phyloP scores from a whole-genome alignment of 1,140 invertebrate genomes.

The Aphidius ervi region DNA sequence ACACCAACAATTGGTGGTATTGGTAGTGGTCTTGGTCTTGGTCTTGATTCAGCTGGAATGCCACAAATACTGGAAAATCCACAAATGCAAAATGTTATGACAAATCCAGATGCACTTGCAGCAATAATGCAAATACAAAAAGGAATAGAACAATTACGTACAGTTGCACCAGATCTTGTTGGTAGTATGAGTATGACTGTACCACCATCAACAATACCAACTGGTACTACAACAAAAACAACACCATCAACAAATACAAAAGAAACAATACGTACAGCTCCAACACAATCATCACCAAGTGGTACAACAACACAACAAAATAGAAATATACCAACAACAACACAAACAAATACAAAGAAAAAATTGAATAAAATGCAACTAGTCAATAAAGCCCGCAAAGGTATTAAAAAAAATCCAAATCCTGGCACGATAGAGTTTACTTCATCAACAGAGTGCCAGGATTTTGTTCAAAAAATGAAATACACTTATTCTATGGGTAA shows the following conservation, averaged over 20 bases:
- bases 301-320: conserved; percentile 26
- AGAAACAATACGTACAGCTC: too few species aligned
- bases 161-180: conserved; percentile 79
- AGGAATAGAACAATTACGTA: conserved; percentile 85
- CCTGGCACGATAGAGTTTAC: too few species aligned
- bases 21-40: conserved; percentile 37
- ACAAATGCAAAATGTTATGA: conserved; percentile 82
- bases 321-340: conserved; percentile 40
- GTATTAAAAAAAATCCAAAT: too few species aligned
- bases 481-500: too few species aligned
- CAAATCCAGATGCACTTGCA: conserved; percentile 89
- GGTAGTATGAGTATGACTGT: conserved; percentile 50
- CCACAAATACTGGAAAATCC: conserved; percentile 95
- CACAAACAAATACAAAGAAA: conserved; percentile 39
- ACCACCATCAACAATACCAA: conserved; percentile 36
- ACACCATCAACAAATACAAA: too few species aligned
- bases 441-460: too few species aligned
- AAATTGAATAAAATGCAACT: too few species aligned
- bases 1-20: conserved; percentile 3
- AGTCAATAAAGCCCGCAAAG: too few species aligned
- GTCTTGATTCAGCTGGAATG: conserved; percentile 78
- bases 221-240: too few species aligned
- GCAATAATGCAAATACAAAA: conserved; percentile 96
- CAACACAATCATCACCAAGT: too few species aligned
- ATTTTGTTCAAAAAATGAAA: too few species aligned